Evolutionary conservation across 2,888 invertebrate species (phyloP).

Genomic region (Aelia acuminata): DNA sequence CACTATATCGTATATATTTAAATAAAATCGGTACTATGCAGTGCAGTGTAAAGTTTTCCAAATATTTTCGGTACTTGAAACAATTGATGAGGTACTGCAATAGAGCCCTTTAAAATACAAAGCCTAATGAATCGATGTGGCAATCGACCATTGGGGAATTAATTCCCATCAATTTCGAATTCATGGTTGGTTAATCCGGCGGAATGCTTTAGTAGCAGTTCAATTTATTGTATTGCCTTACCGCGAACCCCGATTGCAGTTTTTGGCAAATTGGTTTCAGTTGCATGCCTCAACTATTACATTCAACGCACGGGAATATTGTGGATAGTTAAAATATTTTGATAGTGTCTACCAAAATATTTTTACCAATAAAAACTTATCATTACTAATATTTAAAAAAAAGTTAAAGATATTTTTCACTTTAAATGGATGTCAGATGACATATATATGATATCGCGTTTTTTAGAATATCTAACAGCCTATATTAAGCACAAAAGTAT

Average conservation of each 20-base stretch:
- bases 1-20: too few species aligned
- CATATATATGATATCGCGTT: too few species aligned
- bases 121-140: conserved; percentile 10
- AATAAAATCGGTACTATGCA: neutral
- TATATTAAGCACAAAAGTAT: too few species aligned
- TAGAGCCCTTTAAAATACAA: neutral
- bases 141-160: neutral
- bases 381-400: too few species aligned
- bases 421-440: too few species aligned
- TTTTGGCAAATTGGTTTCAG: neutral
- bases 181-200: neutral
- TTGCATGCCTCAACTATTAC: too few species aligned
- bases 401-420: too few species aligned
- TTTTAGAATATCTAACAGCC: too few species aligned
- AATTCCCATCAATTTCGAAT: conserved; percentile 25
- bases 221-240: conserved; percentile 1
- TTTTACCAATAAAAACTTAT: too few species aligned
- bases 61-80: neutral
- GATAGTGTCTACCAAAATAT: too few species aligned
- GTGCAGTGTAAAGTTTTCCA: neutral
- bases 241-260: neutral
- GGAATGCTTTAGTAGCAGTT: neutral
- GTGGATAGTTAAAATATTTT: too few species aligned
- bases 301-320: too few species aligned
- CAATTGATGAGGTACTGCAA: neutral